Evolutionary conservation across 2,113 vertebrate species (phyloP), one percentile per base, ranked within the genome.

Genomic region (Notarius quadriscutis): DNA sequence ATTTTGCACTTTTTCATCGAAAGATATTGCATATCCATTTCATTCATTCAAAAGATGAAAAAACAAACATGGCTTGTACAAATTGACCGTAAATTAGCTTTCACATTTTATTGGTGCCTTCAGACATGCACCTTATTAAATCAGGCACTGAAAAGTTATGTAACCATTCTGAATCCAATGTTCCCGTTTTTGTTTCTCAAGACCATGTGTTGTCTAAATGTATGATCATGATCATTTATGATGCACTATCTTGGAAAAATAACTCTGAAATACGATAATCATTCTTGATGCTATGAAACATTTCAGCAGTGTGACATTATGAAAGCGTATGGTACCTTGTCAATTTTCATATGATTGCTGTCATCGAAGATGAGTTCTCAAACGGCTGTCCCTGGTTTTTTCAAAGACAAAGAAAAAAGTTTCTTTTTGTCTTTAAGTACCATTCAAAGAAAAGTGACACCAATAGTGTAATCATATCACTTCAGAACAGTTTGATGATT

Each of bases 401-500:
- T 2, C 8, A n/a, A 25, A 55, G 27, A 41, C 48, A 18, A 30
- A 14, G 69, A 63, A 60, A 41, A 87, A 81, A 63, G 53, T 65
- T 41, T 63, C 57, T 18, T 51, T 80, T 57, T 2, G 18, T 7
- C 72, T 85, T 62, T 12, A 48, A 27, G 48, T 63, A 62, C 48
- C 34, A 30, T 83, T 81, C 65, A 58, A 34, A 72, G 83, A 77
- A 81, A 74, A 72, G 77, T 86, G 79, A 74, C 89, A 71, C 84
- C 67, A 78, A 79, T 87, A 58, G 63, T 75, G 78, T 27, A 78
- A 88, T 72, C 60, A 67, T 81, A 90, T 88, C 87, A 75, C 74
- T 78, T 81, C 50, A 62, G 84, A 81, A 69, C 50, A 88, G 78
- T 88, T 84, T 88, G 72, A 88, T 90, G 72, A 86, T 86, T 87